phyloP scores from a whole-genome alignment of 53 echinoderm and acorn worm species.

The Stichopus horrens region DNA sequence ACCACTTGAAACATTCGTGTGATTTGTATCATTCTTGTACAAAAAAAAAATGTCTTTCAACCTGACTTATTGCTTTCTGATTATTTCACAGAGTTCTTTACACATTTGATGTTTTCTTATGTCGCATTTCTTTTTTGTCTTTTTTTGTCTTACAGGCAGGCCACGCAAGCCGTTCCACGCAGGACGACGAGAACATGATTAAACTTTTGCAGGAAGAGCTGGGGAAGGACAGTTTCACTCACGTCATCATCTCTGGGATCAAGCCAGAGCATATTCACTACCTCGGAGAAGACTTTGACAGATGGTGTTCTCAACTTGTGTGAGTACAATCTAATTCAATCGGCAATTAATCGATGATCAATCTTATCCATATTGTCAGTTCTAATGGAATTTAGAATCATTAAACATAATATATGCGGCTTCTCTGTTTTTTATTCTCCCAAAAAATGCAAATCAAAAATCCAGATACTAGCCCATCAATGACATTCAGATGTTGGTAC shows the following conservation, averaged over 20 bases:
- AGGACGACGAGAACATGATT: constrained; percentile 61
- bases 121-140: not conserved
- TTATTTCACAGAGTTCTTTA: not conserved
- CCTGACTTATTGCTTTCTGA: not conserved
- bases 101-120: not conserved
- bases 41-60: not conserved
- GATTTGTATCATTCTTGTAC: no score
- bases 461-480: no score
- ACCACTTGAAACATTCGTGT: not conserved
- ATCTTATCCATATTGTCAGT: no score
- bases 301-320: constrained; percentile 87
- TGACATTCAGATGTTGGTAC: no score
- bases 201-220: constrained; percentile 74
- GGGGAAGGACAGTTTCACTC: constrained; percentile 89
- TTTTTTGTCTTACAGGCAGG: constrained; percentile 61
- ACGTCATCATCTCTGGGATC: constrained; percentile 80
- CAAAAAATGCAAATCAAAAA: no score
- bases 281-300: constrained; percentile 73
- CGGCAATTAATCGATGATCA: no score
- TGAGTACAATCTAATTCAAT: constrained; percentile 52
- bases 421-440: no score
- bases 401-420: no score
- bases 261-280: constrained; percentile 69
- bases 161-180: constrained; percentile 57
- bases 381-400: no score